Evolutionary conservation across 2,113 vertebrate genomes (phyloP).

Genomic region (Okapia johnstoni): DNA sequence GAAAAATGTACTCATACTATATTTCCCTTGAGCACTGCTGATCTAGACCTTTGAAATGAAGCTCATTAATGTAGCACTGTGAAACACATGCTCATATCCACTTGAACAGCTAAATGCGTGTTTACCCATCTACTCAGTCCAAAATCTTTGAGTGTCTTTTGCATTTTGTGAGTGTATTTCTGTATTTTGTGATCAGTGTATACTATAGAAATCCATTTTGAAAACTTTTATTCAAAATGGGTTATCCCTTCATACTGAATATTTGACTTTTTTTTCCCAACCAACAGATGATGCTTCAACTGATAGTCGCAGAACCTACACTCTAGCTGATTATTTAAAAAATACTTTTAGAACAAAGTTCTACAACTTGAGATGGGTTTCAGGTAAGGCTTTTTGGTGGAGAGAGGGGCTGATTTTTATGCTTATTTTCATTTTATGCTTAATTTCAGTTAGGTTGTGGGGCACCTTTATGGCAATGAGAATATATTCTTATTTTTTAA

Average conservation of each 20-base stretch:
- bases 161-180: background rate
- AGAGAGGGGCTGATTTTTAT: background rate
- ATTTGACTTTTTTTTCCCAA: constrained; percentile 40
- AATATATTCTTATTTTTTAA: background rate
- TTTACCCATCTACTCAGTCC: background rate
- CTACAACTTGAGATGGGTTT: constrained; percentile 78
- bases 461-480: background rate
- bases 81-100: background rate
- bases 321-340: constrained; percentile 82
- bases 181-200: background rate
- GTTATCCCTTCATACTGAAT: constrained; percentile 6
- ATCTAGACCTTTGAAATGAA: background rate
- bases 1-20: background rate
- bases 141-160: constrained; percentile 26
- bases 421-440: background rate
- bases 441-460: background rate
- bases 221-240: background rate
- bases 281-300: constrained; percentile 44
- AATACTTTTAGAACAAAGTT: constrained; percentile 64
- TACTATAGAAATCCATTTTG: background rate
- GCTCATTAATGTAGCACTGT: background rate
- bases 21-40: background rate
- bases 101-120: background rate
- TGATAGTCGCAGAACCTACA: constrained; percentile 75
- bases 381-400: constrained; percentile 74